Conservation (phyloP, 2,797 vertebrate species). For the Clarias fuscus region DNA sequence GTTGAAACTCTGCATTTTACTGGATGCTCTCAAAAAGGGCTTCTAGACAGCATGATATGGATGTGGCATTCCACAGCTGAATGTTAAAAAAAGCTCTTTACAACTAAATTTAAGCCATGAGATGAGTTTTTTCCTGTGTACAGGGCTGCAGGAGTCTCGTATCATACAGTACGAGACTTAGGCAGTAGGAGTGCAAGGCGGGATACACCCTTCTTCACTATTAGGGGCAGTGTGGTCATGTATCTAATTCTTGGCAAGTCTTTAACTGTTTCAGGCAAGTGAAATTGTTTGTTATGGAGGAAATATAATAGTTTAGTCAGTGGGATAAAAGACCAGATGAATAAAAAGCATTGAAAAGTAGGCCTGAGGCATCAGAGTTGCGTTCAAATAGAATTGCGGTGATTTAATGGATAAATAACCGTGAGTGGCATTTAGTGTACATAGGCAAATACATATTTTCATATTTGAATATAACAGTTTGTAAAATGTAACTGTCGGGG, state of each 20-base stretch:
- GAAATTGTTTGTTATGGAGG: neutral
- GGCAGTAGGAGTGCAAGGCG: no score
- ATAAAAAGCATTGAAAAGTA: neutral
- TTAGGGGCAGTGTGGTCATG: neutral
- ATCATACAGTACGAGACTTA: no score
- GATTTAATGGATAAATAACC: conserved; percentile 20
- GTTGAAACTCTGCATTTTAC: neutral
- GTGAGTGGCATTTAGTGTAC: neutral
- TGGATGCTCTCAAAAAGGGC: neutral
- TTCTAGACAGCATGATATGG: neutral
- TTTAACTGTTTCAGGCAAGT: neutral
- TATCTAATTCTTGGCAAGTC: neutral
- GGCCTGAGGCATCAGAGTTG: neutral
- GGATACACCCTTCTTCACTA: neutral
- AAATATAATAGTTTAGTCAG: neutral
- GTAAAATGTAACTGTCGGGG: neutral
- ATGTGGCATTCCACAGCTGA: neutral
- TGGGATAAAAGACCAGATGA: neutral
- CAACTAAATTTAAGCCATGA: no score
- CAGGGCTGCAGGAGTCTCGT: no score
- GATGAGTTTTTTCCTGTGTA: no score
- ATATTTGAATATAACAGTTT: no score
- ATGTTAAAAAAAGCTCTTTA: no score
- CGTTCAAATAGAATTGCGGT: conserved; percentile 4
- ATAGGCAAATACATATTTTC: conserved; percentile 1